Evolutionary conservation across 2,113 vertebrate species (phyloP).

Genomic region (Cygnus atratus): DNA sequence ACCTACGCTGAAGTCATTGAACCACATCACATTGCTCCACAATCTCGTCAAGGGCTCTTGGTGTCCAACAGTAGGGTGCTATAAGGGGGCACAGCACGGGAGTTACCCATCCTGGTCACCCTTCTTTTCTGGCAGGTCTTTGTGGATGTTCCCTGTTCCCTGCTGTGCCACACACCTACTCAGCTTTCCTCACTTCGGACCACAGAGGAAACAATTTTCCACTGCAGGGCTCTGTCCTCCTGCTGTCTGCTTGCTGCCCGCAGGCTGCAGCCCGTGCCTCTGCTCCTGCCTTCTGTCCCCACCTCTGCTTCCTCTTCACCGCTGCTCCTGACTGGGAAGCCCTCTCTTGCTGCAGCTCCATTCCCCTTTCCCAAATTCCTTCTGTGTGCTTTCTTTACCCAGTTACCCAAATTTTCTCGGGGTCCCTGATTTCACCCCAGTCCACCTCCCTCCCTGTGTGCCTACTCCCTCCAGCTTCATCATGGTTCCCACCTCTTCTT

Average conservation of each 20-base stretch:
- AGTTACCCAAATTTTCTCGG: not conserved
- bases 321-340: not conserved
- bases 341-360: not conserved
- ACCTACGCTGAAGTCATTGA: not conserved
- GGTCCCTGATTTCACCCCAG: not conserved
- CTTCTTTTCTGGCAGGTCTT: not conserved
- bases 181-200: not conserved
- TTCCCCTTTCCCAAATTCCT: not conserved
- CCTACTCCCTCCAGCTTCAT: not conserved
- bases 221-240: not conserved
- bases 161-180: rapidly evolving
- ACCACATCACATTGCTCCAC: rapidly evolving
- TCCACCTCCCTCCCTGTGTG: not conserved
- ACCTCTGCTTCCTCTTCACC: not conserved
- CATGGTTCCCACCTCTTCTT: not conserved
- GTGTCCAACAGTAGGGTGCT: not conserved
- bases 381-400: not conserved
- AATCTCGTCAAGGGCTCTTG: not conserved
- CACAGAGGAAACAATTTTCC: not conserved
- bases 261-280: not conserved
- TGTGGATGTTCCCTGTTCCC: not conserved
- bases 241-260: not conserved
- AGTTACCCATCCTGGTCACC: not conserved
- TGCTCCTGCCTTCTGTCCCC: not conserved
- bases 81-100: rapidly evolving